Evolutionary conservation across 2,113 vertebrate genomes (phyloP), one percentile per base, ranked within the genome.

Genomic region (Trogon surrucura): DNA sequence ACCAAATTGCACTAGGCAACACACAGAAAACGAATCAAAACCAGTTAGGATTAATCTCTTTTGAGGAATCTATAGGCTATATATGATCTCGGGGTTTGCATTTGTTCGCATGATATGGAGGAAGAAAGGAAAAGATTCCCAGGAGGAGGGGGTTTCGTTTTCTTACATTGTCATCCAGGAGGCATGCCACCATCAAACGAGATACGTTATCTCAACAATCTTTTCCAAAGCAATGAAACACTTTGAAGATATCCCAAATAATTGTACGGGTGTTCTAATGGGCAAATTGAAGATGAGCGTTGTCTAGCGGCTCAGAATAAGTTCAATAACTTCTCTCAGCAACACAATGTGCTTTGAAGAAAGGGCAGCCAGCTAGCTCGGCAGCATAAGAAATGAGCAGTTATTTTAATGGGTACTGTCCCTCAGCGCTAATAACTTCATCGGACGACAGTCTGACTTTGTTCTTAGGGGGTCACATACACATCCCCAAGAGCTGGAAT

Each of bases 181-280:
- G 80, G 51, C 48, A 45, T 1, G 36, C 53, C 8, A 1, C 25
- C 44, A 21, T 23, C 85, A 75, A 57, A 71, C 12, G 3, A 61
- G 57, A 48, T 19, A 41, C 16, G 1, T 74, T 50, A 74, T 60
- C 77, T 66, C 79, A 48, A 22, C 11, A 34, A 94, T 56, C 85
- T 66, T 9, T 78, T 73, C 58, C 41, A 83, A 77, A 53, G 78
- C 66, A 34, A 15, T 12, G 70, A 58, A 73, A 73, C 21, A 38
- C 91, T 95, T 96, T 93, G 88, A 96, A 95, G 64, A 74, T 41
- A 53, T 34, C 90, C 74, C 67, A 88, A 64, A 80, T 48, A 80
- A 45, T 18, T 12, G 10, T 9, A 50, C 11, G 79, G 44, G 23
- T 70, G 66, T 19, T 89, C 62, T 70, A 71, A 32, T 6, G 78